A percentile compares a stretch with the other conserved stretches of the same genome.
phyloP scores from a whole-genome alignment of 2,113 vertebrate species.

The Gambusia holbrooki region DNA sequence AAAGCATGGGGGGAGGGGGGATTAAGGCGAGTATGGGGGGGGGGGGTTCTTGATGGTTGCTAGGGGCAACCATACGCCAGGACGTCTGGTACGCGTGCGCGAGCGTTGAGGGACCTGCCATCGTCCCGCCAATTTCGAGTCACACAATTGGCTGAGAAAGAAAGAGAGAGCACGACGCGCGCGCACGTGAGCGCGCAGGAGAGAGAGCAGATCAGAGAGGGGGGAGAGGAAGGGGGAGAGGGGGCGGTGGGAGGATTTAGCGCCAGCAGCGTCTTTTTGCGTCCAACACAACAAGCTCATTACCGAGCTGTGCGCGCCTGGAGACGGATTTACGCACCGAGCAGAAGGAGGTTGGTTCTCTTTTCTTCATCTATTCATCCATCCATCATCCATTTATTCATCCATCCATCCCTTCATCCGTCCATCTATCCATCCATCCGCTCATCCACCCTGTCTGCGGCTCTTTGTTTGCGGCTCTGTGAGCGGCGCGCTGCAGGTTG shows the following conservation, averaged over 20 bases:
- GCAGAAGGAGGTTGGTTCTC: slow-evolving; percentile 58
- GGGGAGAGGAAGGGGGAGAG: slow-evolving; percentile 26
- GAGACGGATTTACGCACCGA: slow-evolving; percentile 73
- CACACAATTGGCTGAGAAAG: slow-evolving; percentile 42
- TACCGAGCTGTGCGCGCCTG: slow-evolving; percentile 58
- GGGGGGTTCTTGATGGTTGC: slow-evolving; percentile 52
- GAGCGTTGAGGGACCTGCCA: slow-evolving; percentile 21
- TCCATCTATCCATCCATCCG: not conserved
- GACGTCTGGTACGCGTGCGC: not conserved
- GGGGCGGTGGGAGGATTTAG: slow-evolving; percentile 64
- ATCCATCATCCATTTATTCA: not conserved
- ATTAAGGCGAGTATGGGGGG: not conserved
- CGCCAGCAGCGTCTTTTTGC: slow-evolving; percentile 65
- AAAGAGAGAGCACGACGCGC: not conserved
- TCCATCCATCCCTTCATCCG: not conserved
- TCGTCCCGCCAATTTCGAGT: slow-evolving; percentile 52
- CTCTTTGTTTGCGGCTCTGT: not conserved
- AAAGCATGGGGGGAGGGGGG: no score
- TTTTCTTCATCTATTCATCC: slow-evolving; percentile 12
- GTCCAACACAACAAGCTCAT: slow-evolving; percentile 70
- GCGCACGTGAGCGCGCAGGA: not conserved
- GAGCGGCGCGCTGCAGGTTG: slow-evolving; percentile 54
- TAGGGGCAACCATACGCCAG: slow-evolving; percentile 54
- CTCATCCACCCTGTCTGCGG: not conserved
- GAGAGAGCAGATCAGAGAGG: slow-evolving; percentile 20